Evolutionary conservation across 2,113 vertebrate species (phyloP).

Genomic region (Tretioscincus oriximinensis): DNA sequence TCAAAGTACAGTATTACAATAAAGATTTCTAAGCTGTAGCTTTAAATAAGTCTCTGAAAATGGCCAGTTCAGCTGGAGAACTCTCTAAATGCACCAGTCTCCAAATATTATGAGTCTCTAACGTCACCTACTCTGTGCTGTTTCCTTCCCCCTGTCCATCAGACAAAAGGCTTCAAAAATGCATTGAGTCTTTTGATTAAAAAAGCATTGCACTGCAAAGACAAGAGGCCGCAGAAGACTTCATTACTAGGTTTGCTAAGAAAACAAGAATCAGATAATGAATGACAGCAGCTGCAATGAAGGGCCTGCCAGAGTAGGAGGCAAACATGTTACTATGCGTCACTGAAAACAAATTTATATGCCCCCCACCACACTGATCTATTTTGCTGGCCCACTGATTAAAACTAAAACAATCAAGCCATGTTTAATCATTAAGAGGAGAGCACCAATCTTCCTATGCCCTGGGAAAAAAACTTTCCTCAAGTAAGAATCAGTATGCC

Average conservation of each 20-base stretch:
- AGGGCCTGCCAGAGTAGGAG: conserved; percentile 16
- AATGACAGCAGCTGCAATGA: not conserved
- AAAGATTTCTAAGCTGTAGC: not conserved
- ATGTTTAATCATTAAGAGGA: not conserved
- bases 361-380: not conserved
- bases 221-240: conserved; percentile 8
- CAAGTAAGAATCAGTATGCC: no score
- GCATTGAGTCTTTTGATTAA: conserved; percentile 11
- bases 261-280: conserved; percentile 19
- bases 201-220: conserved; percentile 37
- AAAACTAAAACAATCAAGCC: no score
- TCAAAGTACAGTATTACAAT: not conserved
- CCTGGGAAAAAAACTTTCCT: not conserved
- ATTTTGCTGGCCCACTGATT: not conserved
- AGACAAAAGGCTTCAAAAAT: not conserved
- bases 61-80: not conserved
- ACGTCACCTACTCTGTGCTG: conserved; percentile 23
- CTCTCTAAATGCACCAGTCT: conserved; percentile 21
- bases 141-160: conserved; percentile 35
- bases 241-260: not conserved
- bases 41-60: not conserved
- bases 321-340: conserved; percentile 10
- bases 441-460: not conserved
- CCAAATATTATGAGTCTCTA: conserved; percentile 10
- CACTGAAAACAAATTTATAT: conserved; percentile 22